Percentiles rank a stretch among this genome's conserved stretches.
Conservation (phyloP, 2,113 vertebrate genomes). For the Oplegnathus fasciatus region DNA sequence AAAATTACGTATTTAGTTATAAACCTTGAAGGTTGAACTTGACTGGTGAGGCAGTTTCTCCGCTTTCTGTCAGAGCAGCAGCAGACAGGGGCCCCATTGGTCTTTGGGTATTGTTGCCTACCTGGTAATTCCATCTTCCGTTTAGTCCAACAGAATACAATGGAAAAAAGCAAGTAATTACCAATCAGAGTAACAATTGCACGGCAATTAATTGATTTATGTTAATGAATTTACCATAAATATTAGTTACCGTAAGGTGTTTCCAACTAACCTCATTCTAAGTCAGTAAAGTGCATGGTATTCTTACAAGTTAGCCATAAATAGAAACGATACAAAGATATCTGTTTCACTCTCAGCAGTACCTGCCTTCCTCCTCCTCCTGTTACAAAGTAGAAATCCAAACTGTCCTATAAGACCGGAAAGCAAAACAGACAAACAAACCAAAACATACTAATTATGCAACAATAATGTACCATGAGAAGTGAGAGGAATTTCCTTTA, state of each 20-base stretch:
- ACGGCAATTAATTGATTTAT: background rate
- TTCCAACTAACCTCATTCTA: too few relatives aligned
- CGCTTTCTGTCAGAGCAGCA: background rate
- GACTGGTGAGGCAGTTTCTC: background rate
- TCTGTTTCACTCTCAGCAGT: background rate
- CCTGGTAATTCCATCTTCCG: background rate
- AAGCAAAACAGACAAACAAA: conserved; percentile 16
- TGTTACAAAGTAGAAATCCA: conserved; percentile 6
- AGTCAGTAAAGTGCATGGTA: too few relatives aligned
- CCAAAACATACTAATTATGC: conserved; percentile 34
- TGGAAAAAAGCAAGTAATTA: background rate
- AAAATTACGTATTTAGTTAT: background rate
- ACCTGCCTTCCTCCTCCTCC: background rate
- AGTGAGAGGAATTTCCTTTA: conserved; percentile 2
- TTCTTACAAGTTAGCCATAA: background rate
- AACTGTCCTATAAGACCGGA: background rate
- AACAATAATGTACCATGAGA: background rate
- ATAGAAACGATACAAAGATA: background rate
- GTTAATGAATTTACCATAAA: background rate
- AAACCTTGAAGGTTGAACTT: background rate
- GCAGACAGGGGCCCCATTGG: background rate
- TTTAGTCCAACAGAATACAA: background rate
- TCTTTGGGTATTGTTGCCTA: background rate
- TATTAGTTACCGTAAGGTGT: too few relatives aligned
- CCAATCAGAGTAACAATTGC: background rate